Conservation (phyloP, 2,888 invertebrate species). For the Orchestes rusci region DNA sequence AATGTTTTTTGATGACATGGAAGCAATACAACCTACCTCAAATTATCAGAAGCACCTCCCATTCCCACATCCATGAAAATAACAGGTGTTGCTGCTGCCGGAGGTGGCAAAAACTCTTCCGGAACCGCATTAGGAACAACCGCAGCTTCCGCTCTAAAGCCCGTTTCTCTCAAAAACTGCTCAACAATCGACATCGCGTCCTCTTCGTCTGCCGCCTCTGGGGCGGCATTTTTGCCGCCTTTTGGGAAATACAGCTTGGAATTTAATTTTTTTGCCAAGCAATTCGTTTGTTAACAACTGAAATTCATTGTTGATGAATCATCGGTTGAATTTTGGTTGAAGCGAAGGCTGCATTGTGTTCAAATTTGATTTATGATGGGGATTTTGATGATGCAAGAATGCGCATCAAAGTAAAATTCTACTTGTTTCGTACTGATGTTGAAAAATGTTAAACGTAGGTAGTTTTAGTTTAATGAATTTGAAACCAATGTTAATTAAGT, state of each 20-base stretch:
- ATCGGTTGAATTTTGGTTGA: no score
- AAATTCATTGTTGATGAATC: not conserved
- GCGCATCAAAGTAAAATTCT: no score
- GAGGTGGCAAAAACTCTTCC: conserved; percentile 1
- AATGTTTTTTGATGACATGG: no score
- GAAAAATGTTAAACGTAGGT: no score
- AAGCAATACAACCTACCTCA: conserved; percentile 10
- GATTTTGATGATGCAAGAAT: no score
- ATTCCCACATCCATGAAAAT: conserved; percentile 5
- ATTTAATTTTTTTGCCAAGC: no score
- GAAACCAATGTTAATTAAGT: no score
- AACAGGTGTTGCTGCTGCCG: conserved; percentile 1
- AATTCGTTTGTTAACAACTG: not conserved
- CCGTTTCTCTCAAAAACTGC: conserved; percentile 6
- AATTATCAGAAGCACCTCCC: conserved; percentile 12
- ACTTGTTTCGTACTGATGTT: no score
- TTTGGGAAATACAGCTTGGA: conserved; percentile 16
- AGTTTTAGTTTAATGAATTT: no score
- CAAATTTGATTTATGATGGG: no score
- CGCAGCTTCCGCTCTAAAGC: conserved; percentile 11
- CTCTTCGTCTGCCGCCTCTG: conserved; percentile 3
- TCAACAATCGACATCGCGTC: conserved; percentile 7
- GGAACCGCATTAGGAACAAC: conserved; percentile 3
- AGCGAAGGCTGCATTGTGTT: no score
- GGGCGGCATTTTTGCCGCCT: conserved; percentile 11